These are phyloP conservation scores for Muscicapa adusta DNA, from an alignment of 2,113 vertebrate genomes.

Conservation along the genomic window DNA sequence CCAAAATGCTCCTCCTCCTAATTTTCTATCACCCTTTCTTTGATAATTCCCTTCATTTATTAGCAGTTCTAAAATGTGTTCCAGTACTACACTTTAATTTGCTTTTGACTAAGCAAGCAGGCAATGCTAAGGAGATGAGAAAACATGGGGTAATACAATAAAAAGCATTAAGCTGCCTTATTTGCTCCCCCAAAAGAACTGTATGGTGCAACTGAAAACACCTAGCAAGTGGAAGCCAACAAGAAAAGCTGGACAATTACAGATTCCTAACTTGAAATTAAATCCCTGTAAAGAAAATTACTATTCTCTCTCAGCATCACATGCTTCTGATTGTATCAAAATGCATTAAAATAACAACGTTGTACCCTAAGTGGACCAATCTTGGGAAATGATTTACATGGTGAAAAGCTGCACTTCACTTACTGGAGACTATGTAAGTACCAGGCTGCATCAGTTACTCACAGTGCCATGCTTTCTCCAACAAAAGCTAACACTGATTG, in stretches of 20 bases:
- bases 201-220: neutral
- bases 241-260: neutral
- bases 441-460: neutral
- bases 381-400: neutral
- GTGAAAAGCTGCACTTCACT: neutral
- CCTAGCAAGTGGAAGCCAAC: neutral
- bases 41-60: neutral
- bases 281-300: constrained; percentile 40
- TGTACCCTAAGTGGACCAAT: neutral
- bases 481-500: neutral
- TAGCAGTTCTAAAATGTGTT: constrained; percentile 19
- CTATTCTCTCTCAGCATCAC: neutral
- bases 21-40: neutral
- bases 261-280: neutral
- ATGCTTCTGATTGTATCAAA: constrained; percentile 24
- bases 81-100: constrained; percentile 33
- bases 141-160: neutral
- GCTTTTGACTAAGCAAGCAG: constrained; percentile 52
- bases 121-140: neutral
- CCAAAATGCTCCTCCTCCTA: neutral
- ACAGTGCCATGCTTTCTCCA: neutral
- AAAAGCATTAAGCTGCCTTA: neutral
- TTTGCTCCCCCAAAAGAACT: neutral
- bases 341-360: constrained; percentile 25
- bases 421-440: neutral